Percentiles rank a stretch among this genome's conserved stretches.
These are phyloP conservation scores for Chrysocyon brachyurus DNA, from an alignment of 2,797 vertebrate species.

Conservation along the genomic window DNA sequence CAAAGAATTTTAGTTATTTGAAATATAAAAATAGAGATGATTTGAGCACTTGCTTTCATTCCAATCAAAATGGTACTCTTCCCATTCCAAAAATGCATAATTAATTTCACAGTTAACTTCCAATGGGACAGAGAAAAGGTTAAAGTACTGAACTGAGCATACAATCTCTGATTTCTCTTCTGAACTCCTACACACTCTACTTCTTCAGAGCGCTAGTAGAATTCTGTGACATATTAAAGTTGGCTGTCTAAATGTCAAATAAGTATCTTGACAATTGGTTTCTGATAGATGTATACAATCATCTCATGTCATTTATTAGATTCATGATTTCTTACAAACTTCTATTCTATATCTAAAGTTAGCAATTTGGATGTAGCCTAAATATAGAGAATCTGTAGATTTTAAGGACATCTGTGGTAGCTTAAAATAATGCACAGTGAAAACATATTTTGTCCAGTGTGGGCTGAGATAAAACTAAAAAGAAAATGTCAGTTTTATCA, in stretches of 20 bases:
- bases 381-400: slow-evolving; percentile 44
- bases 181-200: not conserved
- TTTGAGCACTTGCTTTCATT: not conserved
- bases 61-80: not conserved
- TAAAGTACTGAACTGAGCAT: not conserved
- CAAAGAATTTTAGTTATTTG: slow-evolving; percentile 4
- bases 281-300: not conserved
- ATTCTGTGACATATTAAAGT: not conserved
- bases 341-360: slow-evolving; percentile 48
- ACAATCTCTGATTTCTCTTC: not conserved
- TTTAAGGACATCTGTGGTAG: slow-evolving; percentile 65
- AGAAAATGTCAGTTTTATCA: slow-evolving; percentile 80
- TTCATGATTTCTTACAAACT: slow-evolving; percentile 55
- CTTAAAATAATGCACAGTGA: slow-evolving; percentile 72
- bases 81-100: not conserved
- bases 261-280: not conserved
- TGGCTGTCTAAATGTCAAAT: not conserved
- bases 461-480: slow-evolving; percentile 65
- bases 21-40: slow-evolving; percentile 3
- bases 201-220: not conserved
- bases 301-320: not conserved
- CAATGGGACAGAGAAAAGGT: not conserved
- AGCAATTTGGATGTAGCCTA: slow-evolving; percentile 34
- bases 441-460: slow-evolving; percentile 77
- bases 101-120: not conserved